Conservation (phyloP, 1,140 invertebrate genomes). For the Scaptomyza montana region DNA sequence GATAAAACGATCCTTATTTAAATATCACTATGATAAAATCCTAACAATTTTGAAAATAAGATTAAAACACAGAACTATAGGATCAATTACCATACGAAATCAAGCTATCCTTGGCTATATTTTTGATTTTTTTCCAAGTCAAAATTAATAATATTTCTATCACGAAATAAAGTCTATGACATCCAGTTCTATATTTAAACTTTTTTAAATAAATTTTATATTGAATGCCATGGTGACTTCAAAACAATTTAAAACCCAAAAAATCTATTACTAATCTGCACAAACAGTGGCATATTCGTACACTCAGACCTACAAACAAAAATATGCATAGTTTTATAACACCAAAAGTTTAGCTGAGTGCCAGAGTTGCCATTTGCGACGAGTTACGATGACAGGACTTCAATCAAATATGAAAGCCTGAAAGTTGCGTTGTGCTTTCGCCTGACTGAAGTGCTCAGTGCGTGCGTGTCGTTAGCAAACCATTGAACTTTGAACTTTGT, state of each 20-base stretch:
- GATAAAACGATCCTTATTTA: too few species aligned
- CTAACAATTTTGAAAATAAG: too few species aligned
- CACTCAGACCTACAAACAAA: too few species aligned
- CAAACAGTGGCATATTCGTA: background rate
- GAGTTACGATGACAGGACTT: background rate
- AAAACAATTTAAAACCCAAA: constrained; percentile 3
- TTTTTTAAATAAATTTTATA: too few species aligned
- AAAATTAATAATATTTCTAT: too few species aligned
- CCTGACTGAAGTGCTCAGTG: background rate
- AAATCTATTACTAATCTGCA: background rate
- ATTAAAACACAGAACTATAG: too few species aligned
- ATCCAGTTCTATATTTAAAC: too few species aligned
- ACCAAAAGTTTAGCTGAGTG: background rate
- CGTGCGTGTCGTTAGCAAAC: constrained; percentile 14
- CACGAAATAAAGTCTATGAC: too few species aligned
- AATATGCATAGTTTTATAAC: background rate
- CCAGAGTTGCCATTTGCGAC: background rate
- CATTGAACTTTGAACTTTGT: constrained; percentile 26
- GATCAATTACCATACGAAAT: too few species aligned
- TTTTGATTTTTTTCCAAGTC: too few species aligned
- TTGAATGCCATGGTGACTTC: background rate
- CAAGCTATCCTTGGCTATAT: too few species aligned
- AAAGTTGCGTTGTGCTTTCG: background rate
- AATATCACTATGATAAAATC: too few species aligned
- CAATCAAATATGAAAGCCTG: background rate